These are phyloP conservation scores for Hypothenemus hampei DNA, from an alignment of 1,140 invertebrate genomes.

Conservation along the genomic window DNA sequence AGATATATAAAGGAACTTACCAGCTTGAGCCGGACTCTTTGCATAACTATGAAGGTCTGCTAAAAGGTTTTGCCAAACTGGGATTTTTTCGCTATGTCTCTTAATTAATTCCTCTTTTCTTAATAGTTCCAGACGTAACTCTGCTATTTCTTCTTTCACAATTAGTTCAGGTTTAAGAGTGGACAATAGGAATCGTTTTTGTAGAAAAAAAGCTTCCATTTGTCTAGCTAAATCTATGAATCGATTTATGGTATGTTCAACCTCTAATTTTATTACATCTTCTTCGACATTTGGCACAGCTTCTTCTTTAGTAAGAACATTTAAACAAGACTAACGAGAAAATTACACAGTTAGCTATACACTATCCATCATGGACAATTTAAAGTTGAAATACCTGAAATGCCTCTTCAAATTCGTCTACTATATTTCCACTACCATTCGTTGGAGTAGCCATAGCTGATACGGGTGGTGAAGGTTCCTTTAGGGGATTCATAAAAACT, in stretches of 20 bases:
- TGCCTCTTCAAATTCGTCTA: conserved; percentile 81
- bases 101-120: conserved; percentile 85
- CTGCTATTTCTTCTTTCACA: conserved; percentile 85
- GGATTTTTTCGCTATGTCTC: conserved; percentile 85
- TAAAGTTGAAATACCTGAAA: conserved; percentile 57
- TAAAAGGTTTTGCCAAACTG: conserved; percentile 81
- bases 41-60: conserved; percentile 62
- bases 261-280: conserved; percentile 77
- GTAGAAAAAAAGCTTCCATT: conserved; percentile 91
- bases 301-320: conserved; percentile 81
- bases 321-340: conserved; percentile 69
- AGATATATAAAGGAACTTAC: conserved; percentile 18
- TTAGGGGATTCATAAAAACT: conserved; percentile 34
- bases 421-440: conserved; percentile 73
- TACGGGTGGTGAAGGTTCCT: conserved; percentile 43
- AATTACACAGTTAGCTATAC: conserved; percentile 23
- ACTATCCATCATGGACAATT: too few relatives aligned
- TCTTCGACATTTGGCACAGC: conserved; percentile 68
- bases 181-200: conserved; percentile 85
- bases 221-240: conserved; percentile 87
- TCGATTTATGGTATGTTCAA: conserved; percentile 75
- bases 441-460: conserved; percentile 67
- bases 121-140: conserved; percentile 74
- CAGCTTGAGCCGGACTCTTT: conserved; percentile 50
- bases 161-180: conserved; percentile 87